These are phyloP conservation scores for Cyclura pinguis DNA, from an alignment of 2,797 vertebrate species.

Conservation along the genomic window DNA sequence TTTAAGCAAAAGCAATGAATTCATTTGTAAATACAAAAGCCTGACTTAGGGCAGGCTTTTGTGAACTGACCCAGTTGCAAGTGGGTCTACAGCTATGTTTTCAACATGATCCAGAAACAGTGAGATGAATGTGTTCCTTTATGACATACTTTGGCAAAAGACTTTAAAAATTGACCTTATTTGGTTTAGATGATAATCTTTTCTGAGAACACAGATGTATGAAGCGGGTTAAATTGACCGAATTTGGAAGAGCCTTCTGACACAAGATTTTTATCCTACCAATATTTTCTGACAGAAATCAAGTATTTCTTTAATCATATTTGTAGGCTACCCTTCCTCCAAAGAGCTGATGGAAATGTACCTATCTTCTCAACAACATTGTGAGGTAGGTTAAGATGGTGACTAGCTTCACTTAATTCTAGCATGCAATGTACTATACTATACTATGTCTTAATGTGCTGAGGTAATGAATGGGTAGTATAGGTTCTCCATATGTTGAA, in stretches of 20 bases:
- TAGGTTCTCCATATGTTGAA: not conserved
- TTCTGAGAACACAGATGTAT: not conserved
- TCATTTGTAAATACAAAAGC: not conserved
- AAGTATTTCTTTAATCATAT: not conserved
- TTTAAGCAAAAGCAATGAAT: not conserved
- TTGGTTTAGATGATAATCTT: conserved; percentile 11
- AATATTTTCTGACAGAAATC: not conserved
- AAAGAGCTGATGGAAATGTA: not conserved
- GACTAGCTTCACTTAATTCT: too few relatives aligned
- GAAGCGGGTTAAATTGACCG: not conserved
- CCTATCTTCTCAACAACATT: not conserved
- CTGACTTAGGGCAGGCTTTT: not conserved
- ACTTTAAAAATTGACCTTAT: not conserved
- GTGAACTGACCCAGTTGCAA: not conserved
- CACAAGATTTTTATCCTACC: not conserved
- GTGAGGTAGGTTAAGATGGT: not conserved
- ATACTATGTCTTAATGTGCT: not conserved
- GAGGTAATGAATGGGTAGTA: not conserved
- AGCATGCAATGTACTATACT: not conserved
- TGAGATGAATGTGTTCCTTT: conserved; percentile 4
- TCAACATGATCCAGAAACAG: conserved; percentile 2
- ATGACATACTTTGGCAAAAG: not conserved
- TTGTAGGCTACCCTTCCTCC: not conserved
- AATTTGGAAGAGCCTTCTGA: not conserved
- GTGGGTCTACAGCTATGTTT: not conserved